Evolutionary conservation across 2,888 invertebrate species (phyloP).

Genomic region (Papilio elwesi): DNA sequence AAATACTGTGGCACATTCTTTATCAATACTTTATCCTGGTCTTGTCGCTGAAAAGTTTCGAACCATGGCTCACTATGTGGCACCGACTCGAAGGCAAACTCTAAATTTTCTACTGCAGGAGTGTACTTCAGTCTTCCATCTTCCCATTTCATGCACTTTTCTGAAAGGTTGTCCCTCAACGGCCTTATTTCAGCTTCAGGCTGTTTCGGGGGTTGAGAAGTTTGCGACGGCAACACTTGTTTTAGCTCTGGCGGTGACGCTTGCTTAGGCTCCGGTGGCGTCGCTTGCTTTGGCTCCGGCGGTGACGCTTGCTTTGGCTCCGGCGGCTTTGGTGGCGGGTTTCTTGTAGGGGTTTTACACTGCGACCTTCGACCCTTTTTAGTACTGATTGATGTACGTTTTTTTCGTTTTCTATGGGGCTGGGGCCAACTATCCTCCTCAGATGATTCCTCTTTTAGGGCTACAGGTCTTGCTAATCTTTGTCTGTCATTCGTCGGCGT

Average conservation of each 20-base stretch:
- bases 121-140: constrained; percentile 76
- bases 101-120: constrained; percentile 84
- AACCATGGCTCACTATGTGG: constrained; percentile 91
- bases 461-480: constrained; percentile 69
- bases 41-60: constrained; percentile 90
- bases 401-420: constrained; percentile 62
- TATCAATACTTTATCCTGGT: constrained; percentile 87
- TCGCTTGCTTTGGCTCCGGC: constrained; percentile 43
- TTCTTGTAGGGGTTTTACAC: constrained; percentile 42
- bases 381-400: constrained; percentile 54
- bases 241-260: constrained; percentile 31
- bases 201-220: constrained; percentile 40
- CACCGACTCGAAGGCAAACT: constrained; percentile 90
- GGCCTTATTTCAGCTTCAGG: constrained; percentile 56
- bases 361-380: constrained; percentile 55
- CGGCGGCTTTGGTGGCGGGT: constrained; percentile 48
- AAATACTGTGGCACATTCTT: constrained; percentile 85
- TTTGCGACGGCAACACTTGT: constrained; percentile 5
- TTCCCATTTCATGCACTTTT: constrained; percentile 78
- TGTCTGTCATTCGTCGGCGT: constrained; percentile 59
- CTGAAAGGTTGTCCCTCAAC: constrained; percentile 62
- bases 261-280: constrained; percentile 46
- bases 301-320: constrained; percentile 43
- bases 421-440: constrained; percentile 78
- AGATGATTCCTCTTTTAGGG: constrained; percentile 77